Evolutionary conservation across 2,888 invertebrate species (phyloP).

Genomic region (Drosophila vallismaia): DNA sequence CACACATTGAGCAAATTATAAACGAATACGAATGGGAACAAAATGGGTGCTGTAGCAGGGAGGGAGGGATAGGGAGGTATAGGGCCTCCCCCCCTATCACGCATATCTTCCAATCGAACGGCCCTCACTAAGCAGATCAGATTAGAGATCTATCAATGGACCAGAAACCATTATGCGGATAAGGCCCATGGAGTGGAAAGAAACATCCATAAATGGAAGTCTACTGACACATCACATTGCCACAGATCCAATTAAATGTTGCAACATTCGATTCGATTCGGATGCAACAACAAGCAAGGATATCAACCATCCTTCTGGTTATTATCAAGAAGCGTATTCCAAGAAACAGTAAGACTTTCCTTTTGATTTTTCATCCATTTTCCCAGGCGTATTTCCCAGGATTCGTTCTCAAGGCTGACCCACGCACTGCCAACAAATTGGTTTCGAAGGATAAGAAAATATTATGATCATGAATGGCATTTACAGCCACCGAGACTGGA

Average conservation of each 20-base stretch:
- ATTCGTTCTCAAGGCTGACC: conserved; percentile 1
- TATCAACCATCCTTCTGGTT: too few species aligned
- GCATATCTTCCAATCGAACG: conserved; percentile 40
- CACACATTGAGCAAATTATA: conserved; percentile 19
- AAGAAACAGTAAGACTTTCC: conserved; percentile 16
- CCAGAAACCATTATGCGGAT: conserved; percentile 40
- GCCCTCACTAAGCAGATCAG: conserved; percentile 46
- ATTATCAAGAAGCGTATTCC: not conserved
- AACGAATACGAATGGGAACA: conserved; percentile 19
- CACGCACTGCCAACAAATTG: conserved; percentile 25
- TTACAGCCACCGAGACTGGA: conserved; percentile 35
- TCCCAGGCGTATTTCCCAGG: conserved; percentile 24
- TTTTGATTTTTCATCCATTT: not conserved
- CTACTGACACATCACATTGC: conserved; percentile 26
- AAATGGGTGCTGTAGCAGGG: not conserved
- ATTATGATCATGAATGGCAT: conserved; percentile 47
- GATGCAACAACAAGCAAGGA: too few species aligned
- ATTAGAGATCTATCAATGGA: conserved; percentile 46
- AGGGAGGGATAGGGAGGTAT: not conserved
- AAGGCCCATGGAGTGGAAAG: conserved; percentile 34
- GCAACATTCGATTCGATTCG: not conserved
- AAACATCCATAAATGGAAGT: conserved; percentile 19
- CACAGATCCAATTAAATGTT: conserved; percentile 27
- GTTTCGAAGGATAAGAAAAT: conserved; percentile 48
- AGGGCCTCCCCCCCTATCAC: not conserved